Base-by-base conservation (phyloP, 2,888 invertebrate genomes). In the Zonitis immaculata region DNA sequence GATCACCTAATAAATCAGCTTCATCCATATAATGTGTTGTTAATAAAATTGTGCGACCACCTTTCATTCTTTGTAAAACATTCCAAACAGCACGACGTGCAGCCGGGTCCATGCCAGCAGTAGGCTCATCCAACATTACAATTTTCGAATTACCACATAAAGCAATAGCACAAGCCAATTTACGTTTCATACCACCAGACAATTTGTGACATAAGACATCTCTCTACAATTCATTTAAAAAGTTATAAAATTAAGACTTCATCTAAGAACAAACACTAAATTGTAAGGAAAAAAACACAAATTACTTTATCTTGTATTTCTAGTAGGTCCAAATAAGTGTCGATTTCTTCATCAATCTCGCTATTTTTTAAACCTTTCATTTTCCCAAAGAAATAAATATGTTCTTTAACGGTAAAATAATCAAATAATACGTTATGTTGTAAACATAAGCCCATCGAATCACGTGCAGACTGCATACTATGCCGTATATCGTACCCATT, bases 21-120 rank as follows among this genome's bases (percentile, higher is more conserved):
- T 94, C 93, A 67, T 93, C 93, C 92, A 93, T 93, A 71, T 90
- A 91, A 73, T 94, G 91, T 0, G 91, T 91, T 0, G 91, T 88
- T 53, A 94, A 77, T 42, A 94, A 79, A 68, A 94, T 82, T 0
- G 93, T 90, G n/a, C 91, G 81, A 79, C 82, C 81, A 61, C 77
- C 76, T 66, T 89, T 87, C 65, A 88, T 84, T 59, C 78, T 77
- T 72, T 88, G 85, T 57, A 94, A 73, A 16, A 94, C 76, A 63
- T 91, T 88, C 93, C 94, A 94, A 0, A 92, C 79, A n/a, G 86
- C 87, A 47, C 92, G 78, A 47, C 92, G 77, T 0, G 91, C 89
- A n/a, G 90, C 84, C 0, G 92, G 92, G 75, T 92, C 92, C 83
- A 93, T 88, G 14, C 92, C 92, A 1, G 90, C 88, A 1, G 91